Base-by-base conservation (phyloP, 2,113 vertebrate species). In the Peromyscus maniculatus region DNA sequence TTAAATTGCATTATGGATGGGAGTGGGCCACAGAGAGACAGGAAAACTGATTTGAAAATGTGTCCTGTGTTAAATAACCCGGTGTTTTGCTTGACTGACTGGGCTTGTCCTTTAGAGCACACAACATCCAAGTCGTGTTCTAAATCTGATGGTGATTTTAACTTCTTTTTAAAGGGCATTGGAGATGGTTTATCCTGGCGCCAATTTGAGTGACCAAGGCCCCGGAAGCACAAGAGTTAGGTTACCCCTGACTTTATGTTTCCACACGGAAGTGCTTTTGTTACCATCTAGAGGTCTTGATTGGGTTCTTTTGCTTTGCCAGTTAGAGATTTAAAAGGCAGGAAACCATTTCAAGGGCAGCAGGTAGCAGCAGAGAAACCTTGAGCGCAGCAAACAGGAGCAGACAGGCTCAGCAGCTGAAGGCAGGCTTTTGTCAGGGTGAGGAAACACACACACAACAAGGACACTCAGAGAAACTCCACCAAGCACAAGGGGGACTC, bases 21-120 rank as follows among this genome's bases (percentile, higher is more conserved):
- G 19, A 33, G 7, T 33, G 28, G 62, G 26, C 39, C 39, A 10
- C 1, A 62, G 15, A 39, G 24, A 31, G 52, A 66, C 12, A 90
- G 69, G 80, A 87, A 88, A 83, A 92, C 52, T 92, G 64, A 77
- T 57, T 89, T 96, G 28, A 93, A 96, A 91, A 74, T 88, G n/a
- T 95, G 39, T 74, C 13, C 43, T 95, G 67, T 80, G 33, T 66
- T 5, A 24, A 28, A 24, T 74, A 72, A 49, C 1, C 24, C 75
- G 17, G 66, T 92, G 82, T 93, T 75, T 78, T 49, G 33, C 93
- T 46, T 62, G 22, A 7, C 87, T 94, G 43, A 57, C 39, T 87
- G n/a, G 13, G 19, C 46, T 46, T 3, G 28, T 92, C 31, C 24
- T 92, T 92, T 83, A 57, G n/a, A 39, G 87, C 87, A 46, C 4